phyloP scores from a whole-genome alignment of 2,888 invertebrate genomes.

The Pseudococcus jackbeardsleyi region DNA sequence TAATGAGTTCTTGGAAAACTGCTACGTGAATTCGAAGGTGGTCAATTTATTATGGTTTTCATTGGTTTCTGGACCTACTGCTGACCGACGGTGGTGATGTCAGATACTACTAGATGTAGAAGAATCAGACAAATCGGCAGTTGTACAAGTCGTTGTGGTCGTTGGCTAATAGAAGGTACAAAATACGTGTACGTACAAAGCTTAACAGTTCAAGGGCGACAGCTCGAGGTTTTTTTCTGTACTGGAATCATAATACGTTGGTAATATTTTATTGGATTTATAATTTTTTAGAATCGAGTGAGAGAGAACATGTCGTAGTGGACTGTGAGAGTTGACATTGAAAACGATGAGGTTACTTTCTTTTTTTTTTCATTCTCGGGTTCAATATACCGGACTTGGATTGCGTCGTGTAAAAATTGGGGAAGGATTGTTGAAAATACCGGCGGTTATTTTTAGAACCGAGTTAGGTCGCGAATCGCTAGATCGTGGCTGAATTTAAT shows the following conservation, averaged over 20 bases:
- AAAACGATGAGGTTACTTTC: not conserved
- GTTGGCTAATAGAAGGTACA: not conserved
- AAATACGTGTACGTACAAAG: not conserved
- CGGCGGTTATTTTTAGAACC: not conserved
- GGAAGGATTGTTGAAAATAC: not conserved
- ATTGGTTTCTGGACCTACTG: not conserved
- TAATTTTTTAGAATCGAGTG: not conserved
- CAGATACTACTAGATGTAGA: not conserved
- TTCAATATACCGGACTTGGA: not conserved
- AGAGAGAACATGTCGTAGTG: not conserved
- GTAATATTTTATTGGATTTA: slow-evolving; percentile 1
- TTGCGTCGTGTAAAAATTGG: not conserved
- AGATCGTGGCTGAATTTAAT: not conserved
- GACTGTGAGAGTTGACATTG: not conserved
- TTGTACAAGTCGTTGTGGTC: not conserved
- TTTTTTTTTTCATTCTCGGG: not conserved
- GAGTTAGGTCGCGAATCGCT: not conserved
- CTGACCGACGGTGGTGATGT: not conserved
- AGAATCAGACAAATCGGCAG: not conserved
- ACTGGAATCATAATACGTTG: not conserved
- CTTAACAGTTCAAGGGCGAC: slow-evolving; percentile 23
- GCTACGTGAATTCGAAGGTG: not conserved
- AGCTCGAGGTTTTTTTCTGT: not conserved
- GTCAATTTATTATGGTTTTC: not conserved
- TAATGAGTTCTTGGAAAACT: not conserved